A percentile compares a stretch with the other conserved stretches of the same genome.
Evolutionary conservation across 2,888 invertebrate species (phyloP).

Genomic region (Morpho deidamia): DNA sequence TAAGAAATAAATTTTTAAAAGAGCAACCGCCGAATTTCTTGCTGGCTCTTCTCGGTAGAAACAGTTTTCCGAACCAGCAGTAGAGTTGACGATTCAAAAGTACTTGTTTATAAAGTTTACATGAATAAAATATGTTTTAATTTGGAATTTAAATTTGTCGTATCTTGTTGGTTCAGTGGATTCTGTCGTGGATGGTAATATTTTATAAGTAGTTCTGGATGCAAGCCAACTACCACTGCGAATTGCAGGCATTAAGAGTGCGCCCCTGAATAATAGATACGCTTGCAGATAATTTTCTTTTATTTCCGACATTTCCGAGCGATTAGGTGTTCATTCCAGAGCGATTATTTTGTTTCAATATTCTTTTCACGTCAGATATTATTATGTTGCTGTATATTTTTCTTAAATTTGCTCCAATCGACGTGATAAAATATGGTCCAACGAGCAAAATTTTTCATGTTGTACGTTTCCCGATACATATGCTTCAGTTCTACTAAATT

Average conservation of each 20-base stretch:
- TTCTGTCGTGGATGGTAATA: constrained; percentile 15
- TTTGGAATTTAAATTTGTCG: neutral
- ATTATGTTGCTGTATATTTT: neutral
- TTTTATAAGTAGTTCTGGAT: constrained; percentile 24
- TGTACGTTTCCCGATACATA: too few species aligned
- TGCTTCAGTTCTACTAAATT: too few species aligned
- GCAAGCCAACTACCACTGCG: constrained; percentile 17
- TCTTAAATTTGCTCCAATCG: too few species aligned
- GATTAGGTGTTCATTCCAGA: constrained; percentile 9
- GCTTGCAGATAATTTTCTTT: constrained; percentile 15
- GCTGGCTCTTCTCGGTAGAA: too few species aligned
- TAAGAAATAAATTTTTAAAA: too few species aligned
- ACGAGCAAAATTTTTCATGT: too few species aligned
- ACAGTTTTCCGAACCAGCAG: too few species aligned
- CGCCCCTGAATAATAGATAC: constrained; percentile 23
- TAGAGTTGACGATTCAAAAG: too few species aligned
- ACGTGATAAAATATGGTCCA: too few species aligned
- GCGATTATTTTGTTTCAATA: constrained; percentile 3
- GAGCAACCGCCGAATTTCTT: too few species aligned
- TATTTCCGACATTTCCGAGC: constrained; percentile 11
- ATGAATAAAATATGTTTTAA: too few species aligned
- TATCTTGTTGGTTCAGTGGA: neutral
- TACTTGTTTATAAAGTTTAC: too few species aligned
- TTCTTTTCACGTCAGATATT: neutral
- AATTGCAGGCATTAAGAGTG: constrained; percentile 20